Base-by-base conservation (phyloP, 2,888 invertebrate species). In the Acanthopleura granulata region DNA sequence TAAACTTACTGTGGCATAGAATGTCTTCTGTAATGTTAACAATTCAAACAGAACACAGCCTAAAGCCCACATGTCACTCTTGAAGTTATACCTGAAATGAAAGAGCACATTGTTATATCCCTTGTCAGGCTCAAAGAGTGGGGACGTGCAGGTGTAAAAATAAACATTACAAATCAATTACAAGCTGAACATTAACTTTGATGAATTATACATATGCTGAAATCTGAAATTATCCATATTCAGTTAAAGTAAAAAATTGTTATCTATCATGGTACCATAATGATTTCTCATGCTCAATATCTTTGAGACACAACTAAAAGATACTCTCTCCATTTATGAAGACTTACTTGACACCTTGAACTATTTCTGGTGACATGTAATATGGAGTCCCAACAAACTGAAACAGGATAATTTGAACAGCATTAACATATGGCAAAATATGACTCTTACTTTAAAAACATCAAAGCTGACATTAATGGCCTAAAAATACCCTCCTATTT, bases 361-460 rank as follows among this genome's bases (percentile, higher is more conserved):
- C 86, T 18, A 90, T 81, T 76, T 90, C 90, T 57, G 90, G 90
- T 50, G 89, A 89, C 89, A 90, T 89, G 80, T 90, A 90, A 75
- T 89, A 88, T n/a, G 90, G 90, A 15, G 90, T 90, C 9, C 90
- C 90, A 51, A 89, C 89, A 75, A 88, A 82, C 90, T 90, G 77
- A 49, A 81, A 79, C 25, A 78, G 49, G 73, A 49, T 49, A 73
- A 74, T 49, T 18, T 16, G 40, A 40, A 40, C 40, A 40, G 40
- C 4, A 40, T 40, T 40, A 40, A 40, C 40, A 9, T 40, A 40
- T 40, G 40, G 40, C 40, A 40, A 40, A 40, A 6, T 9, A 3
- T 40, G 40, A 40, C 4, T 40, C 40, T 9, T 40, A 40, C 9
- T 40, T 40, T 40, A 9, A 40, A 6, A 40, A 6, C 9, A 9